Evolutionary conservation across 2,888 invertebrate genomes (phyloP).

Genomic region (Kuschelorhynchus macadamiae): DNA sequence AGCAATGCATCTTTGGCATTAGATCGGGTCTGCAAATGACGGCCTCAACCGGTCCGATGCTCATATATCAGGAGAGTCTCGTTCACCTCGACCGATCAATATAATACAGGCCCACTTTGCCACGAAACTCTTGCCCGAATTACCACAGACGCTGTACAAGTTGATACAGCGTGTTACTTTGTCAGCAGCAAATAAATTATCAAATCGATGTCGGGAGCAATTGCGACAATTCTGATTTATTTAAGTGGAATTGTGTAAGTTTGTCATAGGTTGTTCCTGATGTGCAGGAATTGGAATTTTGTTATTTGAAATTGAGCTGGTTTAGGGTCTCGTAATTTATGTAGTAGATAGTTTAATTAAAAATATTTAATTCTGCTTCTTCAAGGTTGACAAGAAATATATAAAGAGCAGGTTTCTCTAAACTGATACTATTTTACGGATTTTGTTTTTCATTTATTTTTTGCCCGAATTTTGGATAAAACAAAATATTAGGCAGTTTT

Average conservation of each 20-base stretch:
- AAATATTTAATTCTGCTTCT: no score
- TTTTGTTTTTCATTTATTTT: no score
- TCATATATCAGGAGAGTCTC: conserved; percentile 60
- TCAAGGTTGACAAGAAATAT: no score
- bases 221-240: conserved; percentile 42
- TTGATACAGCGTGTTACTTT: conserved; percentile 47
- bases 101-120: conserved; percentile 13
- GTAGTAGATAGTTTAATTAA: no score
- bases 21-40: conserved; percentile 62
- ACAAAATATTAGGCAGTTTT: no score
- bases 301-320: conserved; percentile 3
- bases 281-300: conserved; percentile 4
- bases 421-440: no score
- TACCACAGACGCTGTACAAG: conserved; percentile 36
- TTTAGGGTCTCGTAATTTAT: not conserved
- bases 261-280: conserved; percentile 2
- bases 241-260: conserved; percentile 15
- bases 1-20: conserved; percentile 58
- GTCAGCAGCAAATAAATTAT: conserved; percentile 43
- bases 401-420: no score
- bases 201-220: conserved; percentile 41
- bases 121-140: conserved; percentile 26
- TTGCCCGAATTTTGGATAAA: no score
- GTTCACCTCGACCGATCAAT: conserved; percentile 19
- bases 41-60: conserved; percentile 60